Evolutionary conservation across 2,113 vertebrate genomes (phyloP).

Genomic region (Galemys pyrenaicus): DNA sequence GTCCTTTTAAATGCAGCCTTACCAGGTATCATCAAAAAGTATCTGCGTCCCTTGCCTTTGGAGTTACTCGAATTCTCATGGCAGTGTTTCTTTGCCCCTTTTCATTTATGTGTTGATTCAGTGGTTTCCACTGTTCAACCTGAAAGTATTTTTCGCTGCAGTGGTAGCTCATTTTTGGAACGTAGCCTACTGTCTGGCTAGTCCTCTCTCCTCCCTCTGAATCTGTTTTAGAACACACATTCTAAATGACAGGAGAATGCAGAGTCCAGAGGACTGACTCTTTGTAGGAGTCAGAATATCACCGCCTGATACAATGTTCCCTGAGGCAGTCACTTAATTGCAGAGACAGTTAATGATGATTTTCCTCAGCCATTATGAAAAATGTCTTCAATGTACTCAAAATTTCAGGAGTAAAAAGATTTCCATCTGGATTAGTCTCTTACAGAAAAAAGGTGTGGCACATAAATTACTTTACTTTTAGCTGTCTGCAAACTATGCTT

Average conservation of each 20-base stretch:
- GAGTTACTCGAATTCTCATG: background rate
- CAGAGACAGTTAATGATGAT: slow-evolving; percentile 47
- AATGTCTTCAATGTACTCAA: slow-evolving; percentile 31
- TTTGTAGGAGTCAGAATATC: slow-evolving; percentile 11
- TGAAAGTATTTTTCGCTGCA: background rate
- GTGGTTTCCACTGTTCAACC: background rate
- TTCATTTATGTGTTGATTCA: background rate
- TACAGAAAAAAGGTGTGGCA: background rate
- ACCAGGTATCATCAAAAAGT: background rate
- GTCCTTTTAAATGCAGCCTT: background rate
- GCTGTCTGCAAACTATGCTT: background rate
- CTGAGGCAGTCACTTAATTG: background rate
- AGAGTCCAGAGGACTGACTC: background rate
- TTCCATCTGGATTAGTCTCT: background rate
- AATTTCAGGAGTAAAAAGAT: slow-evolving; percentile 12
- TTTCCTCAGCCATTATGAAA: slow-evolving; percentile 46
- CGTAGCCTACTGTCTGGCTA: background rate
- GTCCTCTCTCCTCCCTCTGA: accelerated
- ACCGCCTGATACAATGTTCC: background rate
- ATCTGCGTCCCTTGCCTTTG: background rate
- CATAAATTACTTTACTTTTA: background rate
- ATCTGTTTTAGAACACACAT: background rate
- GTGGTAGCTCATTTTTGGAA: background rate
- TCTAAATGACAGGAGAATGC: background rate
- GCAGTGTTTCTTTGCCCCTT: background rate